A percentile compares a stretch with the other conserved stretches of the same genome.
Evolutionary conservation across 2,797 vertebrate species (phyloP).

Genomic region (Chrosomus eos): DNA sequence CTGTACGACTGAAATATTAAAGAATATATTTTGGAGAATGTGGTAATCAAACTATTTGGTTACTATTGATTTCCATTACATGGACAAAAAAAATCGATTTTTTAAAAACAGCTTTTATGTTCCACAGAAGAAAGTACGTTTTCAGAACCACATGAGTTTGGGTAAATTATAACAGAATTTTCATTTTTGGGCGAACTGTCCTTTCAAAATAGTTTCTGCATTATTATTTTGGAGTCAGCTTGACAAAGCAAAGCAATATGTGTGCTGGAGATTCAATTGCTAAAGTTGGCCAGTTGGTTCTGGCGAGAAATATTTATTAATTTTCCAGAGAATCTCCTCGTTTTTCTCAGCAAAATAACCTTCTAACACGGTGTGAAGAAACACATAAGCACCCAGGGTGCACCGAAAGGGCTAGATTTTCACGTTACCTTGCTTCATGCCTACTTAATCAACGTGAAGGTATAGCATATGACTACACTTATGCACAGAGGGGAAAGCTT

Average conservation of each 20-base stretch:
- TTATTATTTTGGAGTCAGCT: not conserved
- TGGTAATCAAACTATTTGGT: not conserved
- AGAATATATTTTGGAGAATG: not conserved
- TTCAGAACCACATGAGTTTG: not conserved
- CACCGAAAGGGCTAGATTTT: conserved; percentile 23
- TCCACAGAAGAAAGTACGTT: not conserved
- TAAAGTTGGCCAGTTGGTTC: not conserved
- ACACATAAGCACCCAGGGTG: conserved; percentile 25
- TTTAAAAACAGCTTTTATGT: not conserved
- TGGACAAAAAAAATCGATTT: not conserved
- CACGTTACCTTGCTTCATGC: conserved; percentile 10
- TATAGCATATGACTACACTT: conserved; percentile 28
- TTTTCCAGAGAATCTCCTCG: conserved; percentile 28
- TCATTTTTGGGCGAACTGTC: not conserved
- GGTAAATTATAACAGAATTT: not conserved
- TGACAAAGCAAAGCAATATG: conserved; percentile 23
- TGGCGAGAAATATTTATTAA: conserved; percentile 28
- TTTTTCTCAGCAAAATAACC: conserved; percentile 7
- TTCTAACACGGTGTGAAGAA: conserved; percentile 20
- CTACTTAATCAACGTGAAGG: conserved; percentile 9
- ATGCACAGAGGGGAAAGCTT: not conserved
- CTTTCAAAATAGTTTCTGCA: not conserved
- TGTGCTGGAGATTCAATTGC: conserved; percentile 22
- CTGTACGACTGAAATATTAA: not conserved
- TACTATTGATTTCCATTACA: not conserved